Evolutionary conservation across 2,888 invertebrate genomes (phyloP), one percentile per base, ranked within the genome.

Genomic region (Muscina levida): DNA sequence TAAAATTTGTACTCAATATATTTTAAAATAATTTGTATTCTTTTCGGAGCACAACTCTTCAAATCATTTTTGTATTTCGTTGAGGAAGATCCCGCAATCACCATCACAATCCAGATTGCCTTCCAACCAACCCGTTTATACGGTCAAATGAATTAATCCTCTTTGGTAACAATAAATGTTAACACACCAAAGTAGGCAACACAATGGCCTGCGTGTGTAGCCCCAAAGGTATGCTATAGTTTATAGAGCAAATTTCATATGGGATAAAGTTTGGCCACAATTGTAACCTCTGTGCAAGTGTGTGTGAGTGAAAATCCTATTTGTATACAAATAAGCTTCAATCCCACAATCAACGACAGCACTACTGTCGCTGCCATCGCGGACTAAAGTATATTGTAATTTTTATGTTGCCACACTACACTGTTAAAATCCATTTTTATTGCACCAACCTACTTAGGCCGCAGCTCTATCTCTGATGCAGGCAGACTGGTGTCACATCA

Each of bases 391-490:
- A 62, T 76, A 22, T 65, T 31, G 31, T 31, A 31, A 53, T 65
- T 68, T 73, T 68, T 31, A 80, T 57, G 65, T 70, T 70, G 44
- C 73, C 65, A 62, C 68, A 67, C 59, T 70, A 66, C 53, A 51
- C 77, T 67, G 67, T 77, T 81, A 71, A 81, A 81, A 81, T 51
- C 62, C 81, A 81, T 74, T 77, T 77, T 59, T 39, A 59, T 59
- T n/a, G n/a, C n/a, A n/a, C n/a, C n/a, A n/a, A n/a, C n/a, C n/a
- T n/a, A n/a, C n/a, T 31, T 0, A 17, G 37, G 15, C 19, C 39
- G 59, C n/a, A n/a, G n/a, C n/a, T n/a, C n/a, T n/a, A n/a, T n/a
- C n/a, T n/a, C n/a, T n/a, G n/a, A n/a, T n/a, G n/a, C n/a, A n/a
- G n/a, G n/a, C n/a, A n/a, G n/a, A n/a, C n/a, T 2, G 48, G 15